Base-by-base conservation (phyloP, 2,113 vertebrate genomes). In the Plotosus lineatus region DNA sequence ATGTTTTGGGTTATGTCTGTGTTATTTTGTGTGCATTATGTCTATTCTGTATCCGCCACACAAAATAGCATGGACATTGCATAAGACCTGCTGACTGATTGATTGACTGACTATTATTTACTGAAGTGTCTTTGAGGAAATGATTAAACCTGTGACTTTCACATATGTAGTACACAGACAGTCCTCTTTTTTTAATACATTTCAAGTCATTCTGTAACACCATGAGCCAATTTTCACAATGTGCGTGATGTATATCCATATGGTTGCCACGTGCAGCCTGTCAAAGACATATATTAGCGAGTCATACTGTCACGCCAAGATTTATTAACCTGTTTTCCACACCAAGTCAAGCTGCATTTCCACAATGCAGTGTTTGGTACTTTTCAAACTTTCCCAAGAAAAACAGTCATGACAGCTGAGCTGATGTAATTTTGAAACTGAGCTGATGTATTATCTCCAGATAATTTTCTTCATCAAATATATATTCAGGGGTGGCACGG, bases 141-240 rank as follows among this genome's bases (percentile, higher is more conserved):
- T 36, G n/a, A 61, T n/a, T 61, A 23, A 11, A 61, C 73, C 75
- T 40, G 15, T 61, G 48, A 82, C 17, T 63, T 44, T 26, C 66
- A 40, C 65, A 48, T 48, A n/a, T 71, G 44, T 77, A 51, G 60
- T 44, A 73, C 82, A 78, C 44, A 85, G 79, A 23, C 10, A 31
- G 31, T 44, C 28, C 19, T 81, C 74, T 72, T 38, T 83, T 83
- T 88, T 84, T n/a, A n/a, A 83, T 86, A 85, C 84, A 80, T 87
- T 87, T 84, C 56, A 78, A 55, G 48, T 63, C 42, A 36, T 51
- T 61, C 48, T 9, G 53, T 58, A 46, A 44, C 50, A 5, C n/a
- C 48, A 14, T n/a, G 71, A 51, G 69, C 33, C 72, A 69, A n/a
- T 75, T 84, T 61, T 61, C 9, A 19, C 19, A 74, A 31, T 33